These are phyloP conservation scores for Psilanteris sp. DNA, from an alignment of 1,140 invertebrate genomes.

Conservation along the genomic window DNA sequence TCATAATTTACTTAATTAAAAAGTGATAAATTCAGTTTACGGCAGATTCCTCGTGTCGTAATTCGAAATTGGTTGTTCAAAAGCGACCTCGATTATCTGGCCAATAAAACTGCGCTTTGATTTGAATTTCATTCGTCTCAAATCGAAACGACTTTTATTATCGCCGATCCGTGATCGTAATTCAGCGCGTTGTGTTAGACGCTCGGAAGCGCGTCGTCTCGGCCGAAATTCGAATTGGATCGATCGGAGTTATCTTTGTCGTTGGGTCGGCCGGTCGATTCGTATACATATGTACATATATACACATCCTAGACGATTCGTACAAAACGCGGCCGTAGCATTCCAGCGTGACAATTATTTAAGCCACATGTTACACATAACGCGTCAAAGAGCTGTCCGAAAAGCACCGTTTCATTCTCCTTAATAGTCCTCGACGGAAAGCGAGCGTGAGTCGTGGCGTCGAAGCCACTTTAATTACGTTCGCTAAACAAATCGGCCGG, in stretches of 20 bases:
- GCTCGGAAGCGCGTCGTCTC: no score
- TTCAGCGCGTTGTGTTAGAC: no score
- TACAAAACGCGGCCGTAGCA: constrained; percentile 13
- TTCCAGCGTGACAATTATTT: constrained; percentile 21
- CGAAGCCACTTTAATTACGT: constrained; percentile 5
- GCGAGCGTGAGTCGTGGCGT: background rate
- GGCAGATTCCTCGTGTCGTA: constrained; percentile 17
- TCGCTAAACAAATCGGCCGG: background rate
- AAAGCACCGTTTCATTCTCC: constrained; percentile 29
- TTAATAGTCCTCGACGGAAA: constrained; percentile 11
- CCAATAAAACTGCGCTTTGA: constrained; percentile 13
- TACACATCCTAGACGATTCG: constrained; percentile 12
- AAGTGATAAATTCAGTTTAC: constrained; percentile 49
- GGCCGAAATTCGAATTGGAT: no score
- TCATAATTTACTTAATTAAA: constrained; percentile 59
- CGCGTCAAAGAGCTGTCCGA: constrained; percentile 11
- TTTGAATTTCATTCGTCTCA: constrained; percentile 14
- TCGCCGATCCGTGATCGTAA: no score
- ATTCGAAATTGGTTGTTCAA: constrained; percentile 28
- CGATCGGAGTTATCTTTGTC: no score
- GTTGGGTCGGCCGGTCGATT: no score
- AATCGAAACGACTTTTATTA: background rate
- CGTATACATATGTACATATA: no score
- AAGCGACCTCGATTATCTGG: constrained; percentile 13
- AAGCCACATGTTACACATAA: constrained; percentile 4